Conservation (phyloP, 2,888 invertebrate species). For the Apoderus coryli region DNA sequence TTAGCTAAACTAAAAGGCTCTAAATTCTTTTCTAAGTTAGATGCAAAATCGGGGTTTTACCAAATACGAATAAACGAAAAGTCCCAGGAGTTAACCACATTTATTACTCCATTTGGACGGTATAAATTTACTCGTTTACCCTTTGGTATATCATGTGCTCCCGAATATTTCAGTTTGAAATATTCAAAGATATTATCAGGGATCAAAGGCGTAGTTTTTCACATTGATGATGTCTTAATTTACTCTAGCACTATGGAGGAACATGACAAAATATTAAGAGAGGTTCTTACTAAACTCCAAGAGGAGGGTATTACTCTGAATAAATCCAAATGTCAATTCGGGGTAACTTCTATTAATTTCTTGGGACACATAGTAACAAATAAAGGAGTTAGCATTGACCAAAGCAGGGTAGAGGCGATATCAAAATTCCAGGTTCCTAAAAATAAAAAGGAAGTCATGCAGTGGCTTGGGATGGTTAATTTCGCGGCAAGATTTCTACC, state of each 20-base stretch:
- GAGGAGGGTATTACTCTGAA: slow-evolving; percentile 8
- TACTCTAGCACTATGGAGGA: slow-evolving; percentile 7
- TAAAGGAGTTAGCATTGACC: too few relatives aligned
- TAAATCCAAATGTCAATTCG: slow-evolving; percentile 6
- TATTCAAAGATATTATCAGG: slow-evolving; percentile 9
- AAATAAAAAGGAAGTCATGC: too few relatives aligned
- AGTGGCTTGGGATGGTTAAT: too few relatives aligned
- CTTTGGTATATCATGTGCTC: slow-evolving; percentile 8
- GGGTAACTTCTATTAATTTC: too few relatives aligned
- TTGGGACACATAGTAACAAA: too few relatives aligned
- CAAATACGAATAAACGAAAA: slow-evolving; percentile 7
- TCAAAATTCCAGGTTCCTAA: too few relatives aligned
- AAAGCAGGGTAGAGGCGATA: too few relatives aligned
- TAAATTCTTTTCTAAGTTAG: slow-evolving; percentile 18
- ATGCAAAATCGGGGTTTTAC: slow-evolving; percentile 13
- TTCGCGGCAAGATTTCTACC: too few relatives aligned
- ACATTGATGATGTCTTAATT: slow-evolving; percentile 10
- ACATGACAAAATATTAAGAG: slow-evolving; percentile 9
- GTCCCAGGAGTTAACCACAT: too few relatives aligned
- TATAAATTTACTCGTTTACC: slow-evolving; percentile 6
- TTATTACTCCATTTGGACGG: slow-evolving; percentile 9
- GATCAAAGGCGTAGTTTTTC: slow-evolving; percentile 9
- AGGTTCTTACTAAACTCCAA: slow-evolving; percentile 2
- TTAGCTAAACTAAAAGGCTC: slow-evolving; percentile 16
- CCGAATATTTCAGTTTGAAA: slow-evolving; percentile 7